Evolutionary conservation across 2,797 vertebrate species (phyloP), one percentile per base, ranked within the genome.

Genomic region (Simalia tracyae): DNA sequence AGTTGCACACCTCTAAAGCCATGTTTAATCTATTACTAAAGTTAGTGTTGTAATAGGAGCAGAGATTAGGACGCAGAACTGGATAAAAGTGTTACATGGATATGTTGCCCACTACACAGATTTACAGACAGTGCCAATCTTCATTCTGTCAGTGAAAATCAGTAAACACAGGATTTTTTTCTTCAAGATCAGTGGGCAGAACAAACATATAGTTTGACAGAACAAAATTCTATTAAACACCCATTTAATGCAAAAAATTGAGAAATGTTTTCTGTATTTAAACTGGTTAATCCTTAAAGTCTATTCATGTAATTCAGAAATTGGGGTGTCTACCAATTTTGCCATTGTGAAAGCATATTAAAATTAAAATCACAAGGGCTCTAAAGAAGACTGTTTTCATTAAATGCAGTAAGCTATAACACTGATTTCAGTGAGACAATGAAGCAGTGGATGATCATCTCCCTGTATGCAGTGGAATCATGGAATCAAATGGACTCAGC

Each of bases 161-260:
- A 56, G 8, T 61, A 56, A 61, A 91, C 2, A 26, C 86, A 36
- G n/a, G 84, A 4, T 7, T 36, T 19, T 42, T 59, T 1, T 68
- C 59, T 81, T 66, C n/a, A 42, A 59, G 14, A 4, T 66, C n/a
- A 86, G 14, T 84, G 31, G 7, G 59, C 72, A 84, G 56, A 54
- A 61, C 42, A n/a, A 26, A 54, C 4, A 42, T 0, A 5, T 46
- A 36, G 4, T 5, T 56, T 56, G 54, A 72, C 12, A 87, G 22
- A 11, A 87, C 24, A n/a, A 15, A 68, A 56, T 76, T 28, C 12
- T 61, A 19, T 19, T 1, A 61, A 56, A n/a, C n/a, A 64, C 2
- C 61, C 24, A 89, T 42, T 66, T 59, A 89, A 59, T 89, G 17
- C 54, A 95, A 95, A 95, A 91, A 76, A 42, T 86, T 94, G 89